Base-by-base conservation (phyloP, 2,888 invertebrate genomes). In the Yponomeuta sedellus region DNA sequence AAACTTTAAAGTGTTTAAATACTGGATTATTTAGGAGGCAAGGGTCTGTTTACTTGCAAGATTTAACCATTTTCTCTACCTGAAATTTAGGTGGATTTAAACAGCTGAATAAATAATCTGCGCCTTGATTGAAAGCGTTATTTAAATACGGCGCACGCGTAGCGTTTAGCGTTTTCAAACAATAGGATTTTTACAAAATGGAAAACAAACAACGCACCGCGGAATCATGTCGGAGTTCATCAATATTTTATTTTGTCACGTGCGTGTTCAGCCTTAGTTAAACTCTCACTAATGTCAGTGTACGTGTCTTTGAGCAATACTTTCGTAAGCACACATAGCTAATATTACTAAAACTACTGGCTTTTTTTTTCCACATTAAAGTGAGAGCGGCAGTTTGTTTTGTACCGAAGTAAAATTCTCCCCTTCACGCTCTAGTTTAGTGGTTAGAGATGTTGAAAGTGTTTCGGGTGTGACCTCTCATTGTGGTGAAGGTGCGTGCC, bases 381-480 rank as follows among this genome's bases (percentile, higher is more conserved):
- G 44, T 2, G 44, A 4, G 44, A 12, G 44, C 16, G 44, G 16
- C 16, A 52, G 16, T 52, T 52, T 16, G 16, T 16, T 52, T 16
- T 12, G 44, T 16, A 12, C 44, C 4, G 12, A 12, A 16, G 16
- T 52, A 16, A 52, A 52, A 12, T 52, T 52, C 16, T 52, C 16
- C 16, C 16, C 44, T 52, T 52, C 44, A 52, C 44, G 5, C 44
- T 52, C 12, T 16, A 3, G 2, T 52, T 62, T 28, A 39, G 56
- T 44, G 64, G 64, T 64, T 64, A 52, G 64, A 44, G 64, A 52
- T 39, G 64, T 44, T 44, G 25, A 22, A 64, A 44, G 52, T 64
- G 64, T 64, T 64, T 20, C 76, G 75, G 80, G 82, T 81, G 82
- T 78, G 77, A 79, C 75, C 72, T 76, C 76, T 79, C 80, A 77